These are phyloP conservation scores for Arenicola marina DNA, from an alignment of 2,888 invertebrate species.

Conservation along the genomic window DNA sequence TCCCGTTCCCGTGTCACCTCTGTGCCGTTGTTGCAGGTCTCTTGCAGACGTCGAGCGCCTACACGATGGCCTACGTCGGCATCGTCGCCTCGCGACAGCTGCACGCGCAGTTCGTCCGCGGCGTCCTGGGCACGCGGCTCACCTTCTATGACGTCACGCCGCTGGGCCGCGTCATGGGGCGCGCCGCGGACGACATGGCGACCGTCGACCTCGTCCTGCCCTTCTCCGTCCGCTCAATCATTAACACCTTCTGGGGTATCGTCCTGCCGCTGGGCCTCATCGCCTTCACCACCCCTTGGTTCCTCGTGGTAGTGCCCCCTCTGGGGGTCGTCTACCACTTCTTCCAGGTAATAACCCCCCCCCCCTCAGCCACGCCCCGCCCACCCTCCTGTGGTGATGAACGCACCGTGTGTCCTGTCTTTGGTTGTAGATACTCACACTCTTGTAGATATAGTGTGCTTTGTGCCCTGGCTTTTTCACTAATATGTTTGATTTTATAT, in stretches of 20 bases:
- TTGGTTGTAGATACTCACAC: too few relatives aligned
- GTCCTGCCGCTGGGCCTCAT: conserved; percentile 34
- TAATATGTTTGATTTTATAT: too few relatives aligned
- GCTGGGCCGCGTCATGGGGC: conserved; percentile 4
- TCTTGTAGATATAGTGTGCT: too few relatives aligned
- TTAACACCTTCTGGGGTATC: conserved; percentile 41
- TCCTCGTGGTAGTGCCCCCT: conserved; percentile 38
- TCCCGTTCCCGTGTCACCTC: too few relatives aligned
- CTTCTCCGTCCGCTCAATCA: conserved; percentile 51
- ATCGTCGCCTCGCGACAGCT: conserved; percentile 50
- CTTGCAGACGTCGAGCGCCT: conserved; percentile 20
- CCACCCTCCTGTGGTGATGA: too few relatives aligned
- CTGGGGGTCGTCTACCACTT: conserved; percentile 42
- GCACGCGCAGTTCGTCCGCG: conserved; percentile 48
- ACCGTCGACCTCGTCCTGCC: conserved; percentile 53
- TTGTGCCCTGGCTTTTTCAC: too few relatives aligned
- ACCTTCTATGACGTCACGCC: conserved; percentile 5
- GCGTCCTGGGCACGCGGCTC: conserved; percentile 41
- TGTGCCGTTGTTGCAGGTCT: conserved; percentile 19
- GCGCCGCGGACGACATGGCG: conserved; percentile 37
- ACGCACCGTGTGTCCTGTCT: too few relatives aligned
- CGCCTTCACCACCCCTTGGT: conserved; percentile 38
- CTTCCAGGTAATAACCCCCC: conserved; percentile 43
- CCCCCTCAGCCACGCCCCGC: too few relatives aligned
- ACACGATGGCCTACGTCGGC: conserved; percentile 51